Percentiles rank a stretch among this genome's conserved stretches.
Evolutionary conservation across 1,140 invertebrate species (phyloP).

Genomic region (Drosophila prosaltans): DNA sequence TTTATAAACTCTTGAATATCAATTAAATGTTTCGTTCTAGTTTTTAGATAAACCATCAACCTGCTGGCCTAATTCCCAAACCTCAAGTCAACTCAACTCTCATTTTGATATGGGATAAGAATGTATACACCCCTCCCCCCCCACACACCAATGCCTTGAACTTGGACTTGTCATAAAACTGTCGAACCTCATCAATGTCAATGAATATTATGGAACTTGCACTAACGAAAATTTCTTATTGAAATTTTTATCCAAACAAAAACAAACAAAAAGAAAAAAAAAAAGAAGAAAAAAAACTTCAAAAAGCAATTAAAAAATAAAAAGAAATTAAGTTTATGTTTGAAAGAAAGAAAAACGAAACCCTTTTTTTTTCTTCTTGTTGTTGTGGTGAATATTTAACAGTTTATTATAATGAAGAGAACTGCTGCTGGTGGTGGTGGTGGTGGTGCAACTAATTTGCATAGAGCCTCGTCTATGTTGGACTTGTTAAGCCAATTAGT

Average conservation of each 20-base stretch:
- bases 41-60: conserved; percentile 10
- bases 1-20: not conserved
- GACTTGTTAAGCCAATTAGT: conserved; percentile 63
- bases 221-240: conserved; percentile 6
- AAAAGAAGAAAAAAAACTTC: not conserved
- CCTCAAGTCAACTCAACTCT: not conserved
- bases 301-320: conserved; percentile 27
- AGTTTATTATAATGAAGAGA: conserved; percentile 46
- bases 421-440: conserved; percentile 2
- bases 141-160: not conserved
- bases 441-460: conserved; percentile 14
- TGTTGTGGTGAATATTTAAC: conserved; percentile 23
- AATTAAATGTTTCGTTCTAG: conserved; percentile 13
- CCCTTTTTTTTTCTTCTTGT: not conserved
- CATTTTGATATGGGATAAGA: not conserved
- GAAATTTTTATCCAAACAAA: conserved; percentile 3
- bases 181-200: conserved; percentile 11
- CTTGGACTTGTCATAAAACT: conserved; percentile 13
- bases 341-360: not conserved
- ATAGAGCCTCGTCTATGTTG: conserved; percentile 18
- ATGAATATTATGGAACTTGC: conserved; percentile 15
- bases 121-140: not conserved
- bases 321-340: conserved; percentile 52
- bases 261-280: not conserved
- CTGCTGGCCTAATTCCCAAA: conserved; percentile 16